Base-by-base conservation (phyloP, 2,113 vertebrate genomes). In the Podarcis raffonei region DNA sequence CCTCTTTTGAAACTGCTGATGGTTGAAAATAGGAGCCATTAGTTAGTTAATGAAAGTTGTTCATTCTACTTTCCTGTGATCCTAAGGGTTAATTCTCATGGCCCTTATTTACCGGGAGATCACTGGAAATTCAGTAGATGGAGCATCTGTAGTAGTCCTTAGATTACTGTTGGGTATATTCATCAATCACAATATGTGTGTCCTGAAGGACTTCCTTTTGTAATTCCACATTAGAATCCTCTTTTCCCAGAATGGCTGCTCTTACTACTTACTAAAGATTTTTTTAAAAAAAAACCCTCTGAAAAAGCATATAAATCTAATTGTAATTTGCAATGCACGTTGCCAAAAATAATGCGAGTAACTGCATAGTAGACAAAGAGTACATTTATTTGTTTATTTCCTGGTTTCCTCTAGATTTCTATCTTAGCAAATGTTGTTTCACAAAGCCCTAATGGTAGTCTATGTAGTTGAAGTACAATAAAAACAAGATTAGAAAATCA, bases 21-120 rank as follows among this genome's bases (percentile, higher is more conserved):
- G 71, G 71, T 20, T 30, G 32, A 90, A 80, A 84, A 89, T 79
- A 25, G 71, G 83, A 65, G 22, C 6, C 68, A 86, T 78, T 90
- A 87, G 62, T 74, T 87, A 79, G 72, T 71, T 90, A 87, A 87
- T 90, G 81, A 57, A 90, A 72, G 35, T 71, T 83, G 81, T 78
- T 83, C 75, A 90, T 84, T 75, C 62, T 68, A 48, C 3, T 65
- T 87, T 37, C 42, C 27, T n/a, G 1, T 80, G 78, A 22, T 75
- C 62, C 87, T 65, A 84, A 65, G 81, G 76, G 76, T 84, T 84
- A 90, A 87, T 84, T 90, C 81, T 39, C 66, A n/a, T 84, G 32
- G 74, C 76, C 53, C 7, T 81, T 87, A 79, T 90, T 87, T 87
- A 81, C 69, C n/a, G 72, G 66, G 39, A 90, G 59, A n/a, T 53